phyloP scores from a whole-genome alignment of 2,113 vertebrate species.

The Muntiacus muntjak region DNA sequence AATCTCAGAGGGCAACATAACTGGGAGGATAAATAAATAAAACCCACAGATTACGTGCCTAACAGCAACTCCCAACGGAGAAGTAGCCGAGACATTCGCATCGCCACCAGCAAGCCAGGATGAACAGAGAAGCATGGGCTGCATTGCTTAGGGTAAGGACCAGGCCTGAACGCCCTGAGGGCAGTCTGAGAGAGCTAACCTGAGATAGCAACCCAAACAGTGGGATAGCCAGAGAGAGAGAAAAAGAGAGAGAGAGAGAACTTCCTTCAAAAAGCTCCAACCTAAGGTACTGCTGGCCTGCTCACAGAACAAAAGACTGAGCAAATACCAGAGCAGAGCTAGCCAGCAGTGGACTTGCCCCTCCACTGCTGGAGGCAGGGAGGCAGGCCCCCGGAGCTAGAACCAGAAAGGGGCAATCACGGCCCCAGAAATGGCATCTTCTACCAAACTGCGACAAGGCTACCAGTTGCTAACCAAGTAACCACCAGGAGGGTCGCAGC shows the following conservation, averaged over 20 bases:
- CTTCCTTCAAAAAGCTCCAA: background rate
- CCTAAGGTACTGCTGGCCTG: background rate
- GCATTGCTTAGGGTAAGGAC: background rate
- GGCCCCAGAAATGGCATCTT: background rate
- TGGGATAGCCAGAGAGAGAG: background rate
- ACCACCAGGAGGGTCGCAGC: accelerated
- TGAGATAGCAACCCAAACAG: background rate
- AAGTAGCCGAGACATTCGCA: accelerated
- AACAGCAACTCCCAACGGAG: background rate
- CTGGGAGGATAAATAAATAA: background rate
- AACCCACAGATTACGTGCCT: background rate
- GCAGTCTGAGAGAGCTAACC: background rate
- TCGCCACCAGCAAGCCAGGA: background rate
- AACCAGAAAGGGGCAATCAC: background rate
- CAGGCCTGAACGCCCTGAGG: background rate
- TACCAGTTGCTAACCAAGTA: background rate
- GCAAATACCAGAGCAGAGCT: background rate
- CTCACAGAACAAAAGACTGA: background rate
- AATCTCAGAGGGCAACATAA: background rate
- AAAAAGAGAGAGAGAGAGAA: background rate
- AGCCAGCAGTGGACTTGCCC: accelerated
- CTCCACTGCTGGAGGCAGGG: accelerated
- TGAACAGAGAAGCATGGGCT: background rate
- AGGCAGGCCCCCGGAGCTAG: background rate
- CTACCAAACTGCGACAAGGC: background rate